Evolutionary conservation across 2,888 invertebrate species (phyloP), one percentile per base, ranked within the genome.

Genomic region (Andrena trimmerana): DNA sequence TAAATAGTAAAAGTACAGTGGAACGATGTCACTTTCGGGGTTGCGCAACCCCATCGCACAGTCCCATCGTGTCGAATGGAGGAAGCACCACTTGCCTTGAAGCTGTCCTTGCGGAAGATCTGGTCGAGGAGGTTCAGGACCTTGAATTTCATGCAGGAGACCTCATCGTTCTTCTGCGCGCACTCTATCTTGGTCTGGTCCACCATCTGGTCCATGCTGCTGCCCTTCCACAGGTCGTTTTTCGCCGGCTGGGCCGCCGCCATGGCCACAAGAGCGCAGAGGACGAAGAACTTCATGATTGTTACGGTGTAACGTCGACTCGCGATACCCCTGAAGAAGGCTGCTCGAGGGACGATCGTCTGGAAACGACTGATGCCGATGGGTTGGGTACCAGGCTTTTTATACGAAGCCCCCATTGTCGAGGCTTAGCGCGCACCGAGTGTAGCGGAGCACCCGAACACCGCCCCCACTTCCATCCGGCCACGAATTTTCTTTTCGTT

Each of bases 141-240:
- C 93, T 97, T 97, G 95, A 96, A 97, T 94, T 97, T 97, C 94
- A 97, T 96, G 94, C 98, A 98, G 86, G 97, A 96, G 77, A 97
- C 95, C 27, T 97, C 96, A 93, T 97, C 97, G 89, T 96, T 96
- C 89, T 97, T 96, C 90, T 96, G 96, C 57, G 96, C 95, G 94
- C 97, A 98, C 92, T 97, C 96, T 75, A 95, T 95, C 92, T 96
- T 96, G 95, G 97, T 97, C 94, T 97, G 97, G 91, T 97, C 97
- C 66, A 97, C 96, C 94, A 97, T 95, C 72, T 96, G 95, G 91
- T 97, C 96, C 95, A 97, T 96, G 88, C 96, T 95, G 20, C 96
- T 96, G 83, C 96, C 96, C 90, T 96, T 96, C 96, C 96, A 97
- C 94, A 96, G 96, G 68, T 95, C 96, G 83, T 95, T 95, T 91